phyloP scores from a whole-genome alignment of 2,888 invertebrate genomes.

The Amphipyra tragopoginis region DNA sequence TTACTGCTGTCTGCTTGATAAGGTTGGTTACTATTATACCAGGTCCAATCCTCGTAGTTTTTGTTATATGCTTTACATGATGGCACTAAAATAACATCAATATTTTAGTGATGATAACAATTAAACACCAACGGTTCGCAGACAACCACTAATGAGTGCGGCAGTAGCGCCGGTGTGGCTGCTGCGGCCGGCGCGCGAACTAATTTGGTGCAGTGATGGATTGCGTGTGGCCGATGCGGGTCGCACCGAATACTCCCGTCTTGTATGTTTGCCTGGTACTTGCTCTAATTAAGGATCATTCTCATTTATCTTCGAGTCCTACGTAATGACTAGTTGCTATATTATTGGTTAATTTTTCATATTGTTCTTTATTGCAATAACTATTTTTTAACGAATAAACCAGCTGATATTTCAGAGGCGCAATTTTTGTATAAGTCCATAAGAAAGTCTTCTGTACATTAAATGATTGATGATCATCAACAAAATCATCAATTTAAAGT shows the following conservation, averaged over 20 bases:
- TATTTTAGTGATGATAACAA: constrained; percentile 65
- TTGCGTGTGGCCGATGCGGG: constrained; percentile 70
- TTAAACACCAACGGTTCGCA: constrained; percentile 69
- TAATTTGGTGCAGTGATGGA: constrained; percentile 85
- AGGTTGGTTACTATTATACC: too few relatives aligned
- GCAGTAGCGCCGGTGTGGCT: constrained; percentile 81
- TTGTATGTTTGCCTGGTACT: constrained; percentile 67
- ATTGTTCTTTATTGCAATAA: too few relatives aligned
- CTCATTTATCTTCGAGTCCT: constrained; percentile 48
- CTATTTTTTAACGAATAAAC: too few relatives aligned
- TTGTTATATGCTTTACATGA: too few relatives aligned
- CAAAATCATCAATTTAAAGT: too few relatives aligned
- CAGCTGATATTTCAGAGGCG: too few relatives aligned
- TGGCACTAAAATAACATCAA: constrained; percentile 46
- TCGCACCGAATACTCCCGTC: constrained; percentile 61
- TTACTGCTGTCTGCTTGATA: too few relatives aligned
- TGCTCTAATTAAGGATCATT: constrained; percentile 60
- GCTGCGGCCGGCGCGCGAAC: constrained; percentile 81
- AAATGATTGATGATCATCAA: too few relatives aligned
- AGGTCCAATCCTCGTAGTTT: too few relatives aligned
- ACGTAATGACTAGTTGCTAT: constrained; percentile 20
- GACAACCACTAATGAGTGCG: constrained; percentile 86
- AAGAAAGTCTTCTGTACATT: too few relatives aligned
- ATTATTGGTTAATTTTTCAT: constrained; percentile 21
- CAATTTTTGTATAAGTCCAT: too few relatives aligned